phyloP scores from a whole-genome alignment of 1,140 invertebrate genomes.

The Ips typographus region DNA sequence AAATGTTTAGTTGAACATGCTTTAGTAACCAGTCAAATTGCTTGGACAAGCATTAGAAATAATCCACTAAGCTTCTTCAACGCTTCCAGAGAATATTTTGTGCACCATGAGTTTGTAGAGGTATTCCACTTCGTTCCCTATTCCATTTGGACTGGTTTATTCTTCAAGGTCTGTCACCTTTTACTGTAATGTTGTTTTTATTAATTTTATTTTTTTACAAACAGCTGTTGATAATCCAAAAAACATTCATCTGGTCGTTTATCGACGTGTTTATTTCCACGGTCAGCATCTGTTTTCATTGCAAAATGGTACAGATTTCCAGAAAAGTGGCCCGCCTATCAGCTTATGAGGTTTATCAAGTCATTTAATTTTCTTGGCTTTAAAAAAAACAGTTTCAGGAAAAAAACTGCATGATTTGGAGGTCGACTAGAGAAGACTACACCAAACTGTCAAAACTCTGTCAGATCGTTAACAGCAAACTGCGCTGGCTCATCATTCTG shows the following conservation, averaged over 20 bases:
- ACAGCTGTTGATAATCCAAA: conserved; percentile 33
- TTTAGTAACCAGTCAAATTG: background rate
- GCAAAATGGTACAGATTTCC: conserved; percentile 34
- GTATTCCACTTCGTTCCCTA: conserved; percentile 2
- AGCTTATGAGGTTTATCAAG: conserved; percentile 10
- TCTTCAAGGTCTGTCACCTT: conserved; percentile 4
- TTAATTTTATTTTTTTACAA: background rate
- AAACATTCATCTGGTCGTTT: conserved; percentile 37
- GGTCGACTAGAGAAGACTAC: conserved; percentile 62
- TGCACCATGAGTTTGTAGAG: background rate
- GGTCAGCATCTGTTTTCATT: conserved; percentile 31
- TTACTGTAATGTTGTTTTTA: background rate
- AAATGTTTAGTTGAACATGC: conserved; percentile 7
- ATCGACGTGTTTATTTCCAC: conserved; percentile 38
- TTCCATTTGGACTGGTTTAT: background rate
- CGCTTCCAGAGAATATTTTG: background rate
- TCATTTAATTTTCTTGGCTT: conserved; percentile 5
- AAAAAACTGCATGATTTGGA: conserved; percentile 59
- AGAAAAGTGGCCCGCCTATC: conserved; percentile 14
- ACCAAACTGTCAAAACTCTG: conserved; percentile 64
- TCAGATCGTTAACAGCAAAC: conserved; percentile 58
- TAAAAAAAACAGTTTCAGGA: conserved; percentile 47
- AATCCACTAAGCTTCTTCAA: background rate
- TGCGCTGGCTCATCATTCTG: conserved; percentile 64
- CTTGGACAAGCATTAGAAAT: background rate